Percentiles rank a stretch among this genome's conserved stretches.
Conservation (phyloP, 2,888 invertebrate genomes). For the Nemapogon koenigi region DNA sequence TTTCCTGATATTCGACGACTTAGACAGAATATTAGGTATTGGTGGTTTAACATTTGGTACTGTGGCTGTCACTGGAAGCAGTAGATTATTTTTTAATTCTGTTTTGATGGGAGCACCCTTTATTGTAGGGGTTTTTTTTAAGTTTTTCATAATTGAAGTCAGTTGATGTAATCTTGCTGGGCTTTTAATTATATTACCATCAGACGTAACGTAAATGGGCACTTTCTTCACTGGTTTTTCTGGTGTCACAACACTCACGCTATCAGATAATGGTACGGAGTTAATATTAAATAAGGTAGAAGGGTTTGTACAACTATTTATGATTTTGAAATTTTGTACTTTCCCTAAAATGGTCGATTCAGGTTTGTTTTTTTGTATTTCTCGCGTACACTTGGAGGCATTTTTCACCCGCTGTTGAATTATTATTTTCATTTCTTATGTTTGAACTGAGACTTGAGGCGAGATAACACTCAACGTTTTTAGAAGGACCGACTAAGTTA, state of each 20-base stretch:
- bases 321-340: too few relatives aligned
- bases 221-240: constrained; percentile 74
- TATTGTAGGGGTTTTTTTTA: constrained; percentile 34
- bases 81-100: constrained; percentile 44
- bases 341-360: too few relatives aligned
- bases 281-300: constrained; percentile 77
- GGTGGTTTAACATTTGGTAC: constrained; percentile 20
- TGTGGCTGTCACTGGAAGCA: constrained; percentile 38
- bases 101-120: constrained; percentile 19
- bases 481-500: too few relatives aligned
- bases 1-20: constrained; percentile 50
- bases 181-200: constrained; percentile 45
- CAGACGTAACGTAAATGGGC: constrained; percentile 68
- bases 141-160: constrained; percentile 28
- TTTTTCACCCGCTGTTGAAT: too few relatives aligned
- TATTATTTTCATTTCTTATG: too few relatives aligned
- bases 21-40: constrained; percentile 53
- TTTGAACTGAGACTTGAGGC: too few relatives aligned
- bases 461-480: too few relatives aligned
- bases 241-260: constrained; percentile 72
- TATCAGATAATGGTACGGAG: constrained; percentile 78
- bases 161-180: too few relatives aligned
- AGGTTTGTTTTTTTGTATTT: too few relatives aligned
- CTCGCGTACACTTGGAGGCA: too few relatives aligned
- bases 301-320: too few relatives aligned